Conservation (phyloP, 1,140 invertebrate species). For the Muscidifurax raptorellus region DNA sequence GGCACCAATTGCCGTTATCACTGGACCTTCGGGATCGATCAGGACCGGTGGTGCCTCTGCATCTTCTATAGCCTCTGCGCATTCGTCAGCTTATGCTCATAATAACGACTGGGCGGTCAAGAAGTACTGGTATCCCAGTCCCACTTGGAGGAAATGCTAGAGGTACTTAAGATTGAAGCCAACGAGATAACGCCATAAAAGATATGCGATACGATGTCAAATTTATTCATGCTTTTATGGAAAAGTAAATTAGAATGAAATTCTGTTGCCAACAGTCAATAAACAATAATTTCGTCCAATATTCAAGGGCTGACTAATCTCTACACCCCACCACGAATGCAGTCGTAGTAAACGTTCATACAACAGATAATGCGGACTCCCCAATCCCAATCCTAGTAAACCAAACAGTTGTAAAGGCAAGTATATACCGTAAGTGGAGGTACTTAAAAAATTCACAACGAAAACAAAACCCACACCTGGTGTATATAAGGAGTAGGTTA, state of each 20-base stretch:
- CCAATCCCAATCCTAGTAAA: no score
- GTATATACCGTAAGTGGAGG: not conserved
- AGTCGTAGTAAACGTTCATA: not conserved
- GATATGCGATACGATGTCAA: not conserved
- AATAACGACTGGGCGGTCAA: constrained; percentile 61
- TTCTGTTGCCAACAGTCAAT: not conserved
- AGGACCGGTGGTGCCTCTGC: not conserved
- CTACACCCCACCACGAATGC: not conserved
- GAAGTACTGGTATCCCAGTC: constrained; percentile 38
- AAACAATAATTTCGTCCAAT: not conserved
- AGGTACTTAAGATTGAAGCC: not conserved
- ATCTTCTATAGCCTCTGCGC: not conserved
- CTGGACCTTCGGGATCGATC: constrained; percentile 68
- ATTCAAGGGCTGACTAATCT: not conserved
- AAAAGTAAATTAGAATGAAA: not conserved
- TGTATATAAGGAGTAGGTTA: not conserved
- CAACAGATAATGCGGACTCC: no score
- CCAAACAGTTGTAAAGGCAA: no score
- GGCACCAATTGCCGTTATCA: constrained; percentile 66
- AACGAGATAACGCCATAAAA: not conserved
- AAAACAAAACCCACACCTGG: not conserved
- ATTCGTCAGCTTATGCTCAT: constrained; percentile 18
- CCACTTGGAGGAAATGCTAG: not conserved
- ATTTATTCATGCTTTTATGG: not conserved
- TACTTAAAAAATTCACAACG: not conserved